Evolutionary conservation across 2,797 vertebrate genomes (phyloP).

Genomic region (Simalia tracyae): DNA sequence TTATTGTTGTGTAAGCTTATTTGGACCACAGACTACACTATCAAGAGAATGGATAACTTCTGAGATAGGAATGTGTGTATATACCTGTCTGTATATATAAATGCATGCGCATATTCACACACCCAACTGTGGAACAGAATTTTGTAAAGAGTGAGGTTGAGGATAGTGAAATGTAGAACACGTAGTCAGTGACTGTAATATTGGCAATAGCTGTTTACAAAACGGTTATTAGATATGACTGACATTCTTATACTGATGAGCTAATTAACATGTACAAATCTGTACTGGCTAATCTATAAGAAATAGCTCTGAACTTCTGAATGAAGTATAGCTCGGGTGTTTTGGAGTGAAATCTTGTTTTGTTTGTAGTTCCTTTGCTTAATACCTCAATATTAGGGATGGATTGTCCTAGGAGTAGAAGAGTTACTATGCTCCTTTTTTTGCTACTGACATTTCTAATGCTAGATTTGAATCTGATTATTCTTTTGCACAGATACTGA

Average conservation of each 20-base stretch:
- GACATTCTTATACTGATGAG: background rate
- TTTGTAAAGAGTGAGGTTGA: background rate
- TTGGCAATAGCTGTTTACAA: background rate
- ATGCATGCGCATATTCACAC: background rate
- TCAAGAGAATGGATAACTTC: background rate
- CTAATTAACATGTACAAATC: background rate
- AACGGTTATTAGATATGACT: background rate
- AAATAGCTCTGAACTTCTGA: background rate
- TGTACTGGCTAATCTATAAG: background rate
- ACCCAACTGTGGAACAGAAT: background rate
- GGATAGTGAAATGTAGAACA: background rate
- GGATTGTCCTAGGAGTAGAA: background rate
- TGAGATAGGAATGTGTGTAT: background rate
- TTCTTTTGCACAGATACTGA: background rate
- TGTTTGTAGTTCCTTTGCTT: background rate
- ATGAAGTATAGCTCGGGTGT: background rate
- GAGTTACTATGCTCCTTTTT: background rate
- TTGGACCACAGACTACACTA: background rate
- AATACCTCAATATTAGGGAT: background rate
- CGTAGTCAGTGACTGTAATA: background rate
- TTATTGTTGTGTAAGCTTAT: background rate
- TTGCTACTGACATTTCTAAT: background rate
- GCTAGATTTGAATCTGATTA: background rate
- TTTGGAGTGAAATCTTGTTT: background rate
- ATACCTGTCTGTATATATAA: accelerated